A percentile compares a stretch with the other conserved stretches of the same genome.
These are phyloP conservation scores for Alethe diademata DNA, from an alignment of 2,113 vertebrate genomes.

Conservation along the genomic window DNA sequence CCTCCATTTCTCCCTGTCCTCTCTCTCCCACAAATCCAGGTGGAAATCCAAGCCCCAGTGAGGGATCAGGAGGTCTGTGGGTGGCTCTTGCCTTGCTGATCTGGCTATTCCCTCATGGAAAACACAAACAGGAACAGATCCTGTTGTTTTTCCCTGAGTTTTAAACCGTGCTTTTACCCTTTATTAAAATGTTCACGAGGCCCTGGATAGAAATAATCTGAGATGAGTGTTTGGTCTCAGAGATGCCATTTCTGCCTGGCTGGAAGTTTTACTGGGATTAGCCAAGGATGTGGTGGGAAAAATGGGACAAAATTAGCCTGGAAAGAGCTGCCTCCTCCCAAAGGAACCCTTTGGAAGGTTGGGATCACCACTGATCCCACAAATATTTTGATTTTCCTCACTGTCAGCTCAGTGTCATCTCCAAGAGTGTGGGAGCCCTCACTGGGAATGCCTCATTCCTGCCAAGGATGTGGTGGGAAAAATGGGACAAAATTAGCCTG, in stretches of 20 bases:
- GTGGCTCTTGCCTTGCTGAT: not conserved
- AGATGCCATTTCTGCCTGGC: not conserved
- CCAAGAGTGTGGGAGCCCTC: not conserved
- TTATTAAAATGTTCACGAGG: not conserved
- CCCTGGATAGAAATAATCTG: not conserved
- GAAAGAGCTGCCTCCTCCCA: not conserved
- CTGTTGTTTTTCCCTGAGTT: not conserved
- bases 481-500: not conserved
- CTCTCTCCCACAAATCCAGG: not conserved
- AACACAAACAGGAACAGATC: not conserved
- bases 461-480: not conserved
- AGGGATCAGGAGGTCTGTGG: not conserved
- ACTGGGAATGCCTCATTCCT: not conserved
- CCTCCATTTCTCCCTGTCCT: not conserved
- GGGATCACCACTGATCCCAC: not conserved
- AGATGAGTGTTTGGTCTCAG: not conserved
- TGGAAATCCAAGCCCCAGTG: accelerated
- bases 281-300: not conserved
- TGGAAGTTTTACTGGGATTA: not conserved
- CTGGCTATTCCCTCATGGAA: not conserved
- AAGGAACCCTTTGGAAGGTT: not conserved
- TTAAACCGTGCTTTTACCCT: not conserved
- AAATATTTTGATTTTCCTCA: not conserved
- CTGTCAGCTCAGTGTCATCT: accelerated
- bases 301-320: not conserved